Evolutionary conservation across 2,888 invertebrate species (phyloP).

Genomic region (Meteorus colon): DNA sequence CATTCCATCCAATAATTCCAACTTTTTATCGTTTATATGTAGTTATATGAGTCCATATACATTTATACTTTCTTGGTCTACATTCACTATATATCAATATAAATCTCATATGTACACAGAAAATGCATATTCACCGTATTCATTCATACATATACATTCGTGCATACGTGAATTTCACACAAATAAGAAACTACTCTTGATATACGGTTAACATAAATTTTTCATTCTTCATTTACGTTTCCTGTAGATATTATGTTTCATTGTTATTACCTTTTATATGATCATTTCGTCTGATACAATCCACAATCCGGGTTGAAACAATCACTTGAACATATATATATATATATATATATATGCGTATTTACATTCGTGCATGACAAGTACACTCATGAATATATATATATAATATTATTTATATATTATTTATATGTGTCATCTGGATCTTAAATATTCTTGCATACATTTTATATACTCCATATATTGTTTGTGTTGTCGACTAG

Average conservation of each 20-base stretch:
- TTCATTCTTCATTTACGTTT: slow-evolving; percentile 45
- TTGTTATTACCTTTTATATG: slow-evolving; percentile 6
- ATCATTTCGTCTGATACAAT: slow-evolving; percentile 11
- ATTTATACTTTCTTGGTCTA: slow-evolving; percentile 13
- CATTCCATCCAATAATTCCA: neutral
- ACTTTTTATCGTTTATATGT: neutral
- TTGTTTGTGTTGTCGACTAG: slow-evolving; percentile 3
- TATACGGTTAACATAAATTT: slow-evolving; percentile 54
- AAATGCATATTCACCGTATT: slow-evolving; percentile 32
- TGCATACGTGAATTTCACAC: slow-evolving; percentile 41
- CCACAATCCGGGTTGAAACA: slow-evolving; percentile 45
- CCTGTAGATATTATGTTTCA: slow-evolving; percentile 7
- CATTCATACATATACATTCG: slow-evolving; percentile 38
- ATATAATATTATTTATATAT: too few relatives aligned
- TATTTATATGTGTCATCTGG: too few relatives aligned
- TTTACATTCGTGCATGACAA: too few relatives aligned
- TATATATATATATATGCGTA: neutral
- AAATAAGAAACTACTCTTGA: slow-evolving; percentile 60
- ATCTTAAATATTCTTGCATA: too few relatives aligned
- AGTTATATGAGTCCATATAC: slow-evolving; percentile 5
- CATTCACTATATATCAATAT: slow-evolving; percentile 10
- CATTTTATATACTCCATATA: slow-evolving; percentile 11
- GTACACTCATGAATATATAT: slow-evolving; percentile 29
- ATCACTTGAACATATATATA: slow-evolving; percentile 45
- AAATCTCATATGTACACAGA: neutral